Conservation (phyloP, 23 tunicate genomes). For the Diplosoma virens region DNA sequence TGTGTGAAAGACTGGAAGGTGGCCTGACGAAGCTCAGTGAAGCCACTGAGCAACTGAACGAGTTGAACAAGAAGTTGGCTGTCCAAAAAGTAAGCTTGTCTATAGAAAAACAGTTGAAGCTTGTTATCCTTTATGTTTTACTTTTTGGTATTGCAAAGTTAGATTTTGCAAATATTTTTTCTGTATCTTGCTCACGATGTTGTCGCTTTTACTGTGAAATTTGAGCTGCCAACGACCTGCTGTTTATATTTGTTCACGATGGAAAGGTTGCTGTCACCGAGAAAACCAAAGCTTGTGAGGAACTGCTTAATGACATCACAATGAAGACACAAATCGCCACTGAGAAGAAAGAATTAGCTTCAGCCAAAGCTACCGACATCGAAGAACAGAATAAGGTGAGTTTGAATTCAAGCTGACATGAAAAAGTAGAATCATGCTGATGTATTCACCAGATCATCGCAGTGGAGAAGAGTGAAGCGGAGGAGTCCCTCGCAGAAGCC, state of each 20-base stretch:
- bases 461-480: conserved; percentile 96
- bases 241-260: too few relatives aligned
- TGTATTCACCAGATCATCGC: conserved; percentile 73
- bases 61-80: conserved; percentile 92
- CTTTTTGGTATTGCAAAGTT: too few relatives aligned
- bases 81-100: conserved; percentile 81
- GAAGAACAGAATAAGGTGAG: conserved; percentile 93
- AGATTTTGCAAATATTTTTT: too few relatives aligned
- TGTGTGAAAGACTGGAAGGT: conserved; percentile 98
- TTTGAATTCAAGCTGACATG: neutral
- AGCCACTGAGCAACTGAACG: conserved; percentile 97
- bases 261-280: conserved; percentile 98
- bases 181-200: too few relatives aligned
- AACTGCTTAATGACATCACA: conserved; percentile 85
- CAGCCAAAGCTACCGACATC: conserved; percentile 94
- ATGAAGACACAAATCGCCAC: conserved; percentile 76
- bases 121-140: too few relatives aligned
- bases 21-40: conserved; percentile 89
- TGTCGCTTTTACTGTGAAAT: too few relatives aligned
- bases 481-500: conserved; percentile 96
- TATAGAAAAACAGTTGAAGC: too few relatives aligned
- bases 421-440: neutral
- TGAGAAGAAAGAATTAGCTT: conserved; percentile 93
- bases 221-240: too few relatives aligned
- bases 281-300: conserved; percentile 94